These are phyloP conservation scores for Zaprionus kolodkinae DNA, from an alignment of 1,140 invertebrate genomes.

Conservation along the genomic window DNA sequence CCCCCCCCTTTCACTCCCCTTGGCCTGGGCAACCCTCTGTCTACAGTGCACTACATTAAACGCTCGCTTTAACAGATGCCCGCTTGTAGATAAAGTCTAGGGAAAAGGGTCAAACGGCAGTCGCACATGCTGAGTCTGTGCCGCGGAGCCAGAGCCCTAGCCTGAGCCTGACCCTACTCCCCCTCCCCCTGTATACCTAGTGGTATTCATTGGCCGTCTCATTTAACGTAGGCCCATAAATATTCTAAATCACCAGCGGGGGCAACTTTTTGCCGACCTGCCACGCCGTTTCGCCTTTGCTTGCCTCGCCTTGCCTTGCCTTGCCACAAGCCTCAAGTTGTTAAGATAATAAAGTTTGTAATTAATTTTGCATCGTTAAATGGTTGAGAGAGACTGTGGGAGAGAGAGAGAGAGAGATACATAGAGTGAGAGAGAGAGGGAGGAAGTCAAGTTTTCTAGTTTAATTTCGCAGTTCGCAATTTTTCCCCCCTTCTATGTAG, in stretches of 20 bases:
- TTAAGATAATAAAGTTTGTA: conserved; percentile 82
- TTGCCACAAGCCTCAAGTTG: conserved; percentile 58
- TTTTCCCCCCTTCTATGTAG: conserved; percentile 23
- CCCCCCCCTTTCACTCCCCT: not conserved
- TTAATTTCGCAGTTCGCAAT: conserved; percentile 30
- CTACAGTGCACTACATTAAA: not conserved
- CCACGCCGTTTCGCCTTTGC: not conserved
- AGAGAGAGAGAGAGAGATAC: not conserved
- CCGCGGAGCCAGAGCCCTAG: no score
- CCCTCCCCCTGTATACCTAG: not conserved
- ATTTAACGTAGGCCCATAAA: conserved; percentile 75
- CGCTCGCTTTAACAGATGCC: conserved; percentile 49
- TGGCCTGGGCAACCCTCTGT: not conserved
- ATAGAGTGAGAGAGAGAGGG: no score
- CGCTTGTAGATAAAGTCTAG: conserved; percentile 60
- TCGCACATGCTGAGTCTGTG: conserved; percentile 31
- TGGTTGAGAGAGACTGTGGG: conserved; percentile 22
- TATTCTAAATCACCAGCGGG: conserved; percentile 76
- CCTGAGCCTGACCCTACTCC: conserved; percentile 15
- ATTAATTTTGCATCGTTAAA: conserved; percentile 81
- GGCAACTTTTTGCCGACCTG: conserved; percentile 35
- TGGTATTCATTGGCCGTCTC: conserved; percentile 60
- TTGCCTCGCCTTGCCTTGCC: not conserved
- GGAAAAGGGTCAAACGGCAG: conserved; percentile 55
- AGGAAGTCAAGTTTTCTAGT: conserved; percentile 20